Percentiles rank a stretch among this genome's conserved stretches.
These are phyloP conservation scores for Dicyrtomina minuta DNA, from an alignment of 2,888 invertebrate species.

Conservation along the genomic window DNA sequence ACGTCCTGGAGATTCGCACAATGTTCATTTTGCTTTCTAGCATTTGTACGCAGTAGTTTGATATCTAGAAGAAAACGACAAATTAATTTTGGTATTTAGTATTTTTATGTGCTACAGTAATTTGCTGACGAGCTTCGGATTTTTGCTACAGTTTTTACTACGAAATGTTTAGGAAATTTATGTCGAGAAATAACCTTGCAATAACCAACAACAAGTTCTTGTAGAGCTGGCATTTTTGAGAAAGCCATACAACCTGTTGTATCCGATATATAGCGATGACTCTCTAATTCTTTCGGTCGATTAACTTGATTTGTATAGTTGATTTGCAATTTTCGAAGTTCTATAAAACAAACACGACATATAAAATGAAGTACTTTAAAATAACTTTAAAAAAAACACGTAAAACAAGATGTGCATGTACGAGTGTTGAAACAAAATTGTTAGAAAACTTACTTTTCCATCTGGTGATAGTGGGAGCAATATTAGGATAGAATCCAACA, in stretches of 20 bases:
- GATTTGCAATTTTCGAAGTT: background rate
- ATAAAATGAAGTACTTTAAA: no score
- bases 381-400: no score
- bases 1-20: background rate
- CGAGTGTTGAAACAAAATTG: no score
- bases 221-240: constrained; percentile 2
- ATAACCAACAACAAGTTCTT: constrained; percentile 3
- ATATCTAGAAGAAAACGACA: background rate
- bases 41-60: constrained; percentile 2
- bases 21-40: background rate
- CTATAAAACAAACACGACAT: background rate
- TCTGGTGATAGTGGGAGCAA: constrained; percentile 2
- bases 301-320: background rate
- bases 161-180: background rate
- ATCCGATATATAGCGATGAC: background rate
- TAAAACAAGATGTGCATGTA: no score
- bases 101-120: background rate
- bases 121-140: no score
- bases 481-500: background rate
- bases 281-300: background rate
- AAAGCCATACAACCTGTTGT: constrained; percentile 8
- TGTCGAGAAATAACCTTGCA: constrained; percentile 9
- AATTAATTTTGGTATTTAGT: background rate
- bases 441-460: constrained; percentile 1
- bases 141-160: background rate